phyloP scores from a whole-genome alignment of 2,888 invertebrate species.

The Drosophila merina region DNA sequence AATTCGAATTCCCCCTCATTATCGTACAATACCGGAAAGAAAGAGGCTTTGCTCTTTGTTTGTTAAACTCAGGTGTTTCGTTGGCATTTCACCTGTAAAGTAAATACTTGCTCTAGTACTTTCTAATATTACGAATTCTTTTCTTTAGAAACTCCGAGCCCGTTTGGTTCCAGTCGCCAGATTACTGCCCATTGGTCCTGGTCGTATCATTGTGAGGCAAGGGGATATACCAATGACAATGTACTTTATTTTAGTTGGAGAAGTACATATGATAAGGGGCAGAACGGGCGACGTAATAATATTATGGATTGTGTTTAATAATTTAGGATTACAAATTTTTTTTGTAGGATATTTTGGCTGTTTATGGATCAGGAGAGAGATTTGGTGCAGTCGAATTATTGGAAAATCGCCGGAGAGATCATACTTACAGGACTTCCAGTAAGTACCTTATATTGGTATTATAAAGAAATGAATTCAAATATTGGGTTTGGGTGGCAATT shows the following conservation, averaged over 20 bases:
- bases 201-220: constrained; percentile 87
- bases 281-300: constrained; percentile 66
- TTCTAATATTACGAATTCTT: constrained; percentile 36
- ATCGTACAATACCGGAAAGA: constrained; percentile 86
- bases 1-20: constrained; percentile 85
- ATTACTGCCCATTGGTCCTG: constrained; percentile 87
- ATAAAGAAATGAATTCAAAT: not conserved
- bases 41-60: constrained; percentile 86
- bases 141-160: constrained; percentile 86
- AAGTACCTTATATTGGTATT: constrained; percentile 15
- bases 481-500: constrained; percentile 7
- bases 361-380: constrained; percentile 76
- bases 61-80: constrained; percentile 87
- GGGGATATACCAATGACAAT: constrained; percentile 86
- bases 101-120: too few relatives aligned
- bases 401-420: constrained; percentile 52
- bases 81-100: constrained; percentile 85
- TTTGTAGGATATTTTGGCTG: constrained; percentile 32
- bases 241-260: constrained; percentile 88
- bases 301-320: constrained; percentile 14
- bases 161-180: constrained; percentile 86
- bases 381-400: constrained; percentile 74
- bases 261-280: constrained; percentile 80
- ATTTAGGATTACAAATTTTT: not conserved
- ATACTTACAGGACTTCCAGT: constrained; percentile 61